Percentiles rank a stretch among this genome's conserved stretches.
These are phyloP conservation scores for Archips xylosteana DNA, from an alignment of 2,888 invertebrate genomes.

Conservation along the genomic window DNA sequence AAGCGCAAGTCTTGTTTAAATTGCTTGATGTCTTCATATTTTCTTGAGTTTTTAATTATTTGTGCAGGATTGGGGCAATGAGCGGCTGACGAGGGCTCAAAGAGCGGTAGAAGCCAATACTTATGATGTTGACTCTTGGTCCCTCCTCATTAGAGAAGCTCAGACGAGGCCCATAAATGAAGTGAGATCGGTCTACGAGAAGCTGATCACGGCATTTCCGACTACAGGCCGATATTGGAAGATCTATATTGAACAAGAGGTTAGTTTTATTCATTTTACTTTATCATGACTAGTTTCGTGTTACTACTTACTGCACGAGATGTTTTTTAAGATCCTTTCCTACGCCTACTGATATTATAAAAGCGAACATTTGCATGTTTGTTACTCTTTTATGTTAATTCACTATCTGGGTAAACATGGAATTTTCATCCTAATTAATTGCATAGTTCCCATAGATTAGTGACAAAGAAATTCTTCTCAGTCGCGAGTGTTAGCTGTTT, in stretches of 20 bases:
- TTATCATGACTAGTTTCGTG: not conserved
- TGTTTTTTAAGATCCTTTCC: too few relatives aligned
- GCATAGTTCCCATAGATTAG: too few relatives aligned
- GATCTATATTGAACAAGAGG: conserved; percentile 99
- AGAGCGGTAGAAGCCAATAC: conserved; percentile 94
- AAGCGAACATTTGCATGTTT: too few relatives aligned
- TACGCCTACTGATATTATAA: too few relatives aligned
- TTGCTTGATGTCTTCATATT: not conserved
- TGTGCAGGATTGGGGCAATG: conserved; percentile 94
- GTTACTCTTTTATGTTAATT: too few relatives aligned
- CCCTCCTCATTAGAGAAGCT: conserved; percentile 96
- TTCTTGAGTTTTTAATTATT: conserved; percentile 6
- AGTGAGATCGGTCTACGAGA: conserved; percentile 96
- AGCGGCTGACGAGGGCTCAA: conserved; percentile 92
- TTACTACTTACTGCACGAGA: too few relatives aligned
- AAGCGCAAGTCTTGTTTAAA: too few relatives aligned
- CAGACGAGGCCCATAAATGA: conserved; percentile 95
- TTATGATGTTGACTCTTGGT: conserved; percentile 99
- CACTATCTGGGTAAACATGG: too few relatives aligned
- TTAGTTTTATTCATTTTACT: conserved; percentile 63
- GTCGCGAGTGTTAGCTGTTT: too few relatives aligned
- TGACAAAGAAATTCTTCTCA: too few relatives aligned
- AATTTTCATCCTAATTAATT: too few relatives aligned
- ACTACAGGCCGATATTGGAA: conserved; percentile 99
- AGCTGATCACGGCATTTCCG: conserved; percentile 96